phyloP scores from a whole-genome alignment of 2,888 invertebrate species.

The Thecophora atra region DNA sequence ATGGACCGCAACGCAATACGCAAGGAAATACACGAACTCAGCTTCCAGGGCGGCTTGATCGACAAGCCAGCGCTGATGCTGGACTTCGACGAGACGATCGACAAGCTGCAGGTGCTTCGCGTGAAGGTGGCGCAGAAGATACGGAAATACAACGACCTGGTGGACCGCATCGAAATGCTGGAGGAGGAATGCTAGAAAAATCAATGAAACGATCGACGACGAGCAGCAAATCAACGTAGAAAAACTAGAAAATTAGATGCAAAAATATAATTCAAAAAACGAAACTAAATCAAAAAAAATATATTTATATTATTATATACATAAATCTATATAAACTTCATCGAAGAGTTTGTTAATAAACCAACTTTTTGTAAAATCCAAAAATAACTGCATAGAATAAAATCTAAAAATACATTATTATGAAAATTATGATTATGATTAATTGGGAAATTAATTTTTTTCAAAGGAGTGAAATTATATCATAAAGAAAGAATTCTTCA shows the following conservation, averaged over 20 bases:
- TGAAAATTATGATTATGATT: too few species aligned
- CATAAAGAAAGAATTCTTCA: too few species aligned
- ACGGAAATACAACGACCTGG: conserved; percentile 22
- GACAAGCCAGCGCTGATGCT: conserved; percentile 56
- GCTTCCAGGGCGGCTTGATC: conserved; percentile 55
- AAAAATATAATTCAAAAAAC: neutral
- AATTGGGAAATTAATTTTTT: too few species aligned
- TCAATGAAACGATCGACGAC: neutral
- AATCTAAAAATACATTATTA: too few species aligned
- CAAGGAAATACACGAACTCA: conserved; percentile 48
- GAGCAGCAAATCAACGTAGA: too few species aligned
- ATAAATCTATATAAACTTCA: too few species aligned
- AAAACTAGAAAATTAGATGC: neutral
- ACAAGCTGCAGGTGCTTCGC: conserved; percentile 39
- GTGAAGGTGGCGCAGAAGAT: conserved; percentile 42
- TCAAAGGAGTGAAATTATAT: too few species aligned
- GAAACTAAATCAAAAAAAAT: too few species aligned
- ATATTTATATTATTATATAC: too few species aligned
- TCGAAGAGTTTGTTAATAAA: too few species aligned
- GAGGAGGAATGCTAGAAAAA: neutral
- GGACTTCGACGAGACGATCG: conserved; percentile 56
- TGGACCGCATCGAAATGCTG: conserved; percentile 18
- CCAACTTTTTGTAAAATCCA: too few species aligned
- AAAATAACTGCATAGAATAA: too few species aligned
- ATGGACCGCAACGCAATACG: conserved; percentile 48